These are phyloP conservation scores for Cistogaster globosa DNA, from an alignment of 2,888 invertebrate genomes.

Conservation along the genomic window DNA sequence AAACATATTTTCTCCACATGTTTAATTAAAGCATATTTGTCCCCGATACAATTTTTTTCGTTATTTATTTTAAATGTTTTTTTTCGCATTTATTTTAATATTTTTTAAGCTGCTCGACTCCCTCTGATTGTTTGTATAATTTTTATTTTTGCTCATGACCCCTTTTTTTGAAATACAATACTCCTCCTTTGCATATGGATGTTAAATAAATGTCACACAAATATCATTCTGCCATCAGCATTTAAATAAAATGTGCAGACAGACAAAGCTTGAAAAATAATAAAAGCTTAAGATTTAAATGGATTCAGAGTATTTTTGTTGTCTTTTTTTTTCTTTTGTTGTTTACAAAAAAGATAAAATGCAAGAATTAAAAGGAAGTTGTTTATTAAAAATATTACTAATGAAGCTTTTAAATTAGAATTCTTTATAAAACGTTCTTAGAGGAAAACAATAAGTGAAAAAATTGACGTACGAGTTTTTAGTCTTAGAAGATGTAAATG, in stretches of 20 bases:
- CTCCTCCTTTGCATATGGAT: conserved; percentile 3
- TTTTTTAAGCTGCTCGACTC: conserved; percentile 18
- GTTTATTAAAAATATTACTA: neutral
- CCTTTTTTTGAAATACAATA: conserved; percentile 52
- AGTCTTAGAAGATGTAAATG: too few relatives aligned
- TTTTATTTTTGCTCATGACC: conserved; percentile 57
- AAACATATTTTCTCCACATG: conserved; percentile 68
- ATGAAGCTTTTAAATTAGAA: too few relatives aligned
- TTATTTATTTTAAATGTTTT: conserved; percentile 33
- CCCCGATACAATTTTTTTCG: conserved; percentile 36
- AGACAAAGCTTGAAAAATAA: conserved; percentile 6
- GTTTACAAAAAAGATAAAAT: neutral
- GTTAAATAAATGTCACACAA: conserved; percentile 62
- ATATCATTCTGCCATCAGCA: conserved; percentile 41
- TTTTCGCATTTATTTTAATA: conserved; percentile 24
- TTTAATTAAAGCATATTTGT: conserved; percentile 65
- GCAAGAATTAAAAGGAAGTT: conserved; percentile 16
- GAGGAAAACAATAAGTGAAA: too few relatives aligned
- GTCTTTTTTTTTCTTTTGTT: neutral
- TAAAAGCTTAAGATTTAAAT: neutral
- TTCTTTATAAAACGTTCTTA: too few relatives aligned
- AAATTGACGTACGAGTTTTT: too few relatives aligned
- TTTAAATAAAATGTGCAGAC: neutral
- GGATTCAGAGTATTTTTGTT: neutral
- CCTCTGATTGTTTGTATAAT: conserved; percentile 16